Evolutionary conservation across 2,888 invertebrate species (phyloP), one percentile per base, ranked within the genome.

Genomic region (Ypsolopha scabrella): DNA sequence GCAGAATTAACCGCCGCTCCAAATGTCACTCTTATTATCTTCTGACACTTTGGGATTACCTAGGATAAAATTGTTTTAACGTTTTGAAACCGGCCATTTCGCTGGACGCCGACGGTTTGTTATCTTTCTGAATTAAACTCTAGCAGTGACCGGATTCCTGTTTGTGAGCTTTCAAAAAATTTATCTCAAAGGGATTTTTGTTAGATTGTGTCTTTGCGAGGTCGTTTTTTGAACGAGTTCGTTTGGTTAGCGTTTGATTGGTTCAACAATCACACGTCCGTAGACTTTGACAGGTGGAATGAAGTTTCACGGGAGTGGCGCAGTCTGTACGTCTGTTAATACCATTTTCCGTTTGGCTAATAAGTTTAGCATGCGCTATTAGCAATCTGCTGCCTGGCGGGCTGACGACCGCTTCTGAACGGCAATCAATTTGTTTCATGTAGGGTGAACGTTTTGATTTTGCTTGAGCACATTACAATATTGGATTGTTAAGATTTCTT

Each of bases 21-120:
- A 80, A 85, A 80, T 80, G 86, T 85, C 86, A 85, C 81, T 85
- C 80, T 83, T 86, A 85, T 85, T 83, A 86, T 80, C 76, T 65
- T 81, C 75, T 78, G 86, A 85, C 86, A 83, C 74, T 75, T 68
- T 61, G 66, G 83, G 86, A 83, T 86, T 86, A 83, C 76, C 71
- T 72, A 71, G 81, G 78, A 81, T 85, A 82, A 83, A 51, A 86
- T 80, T 85, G 83, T 85, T 85, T 82, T 77, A 83, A 72, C 81
- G 70, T 83, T 82, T 75, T 62, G 67, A 62, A 72, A 75, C 68
- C 69, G 68, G 59, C 68, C 70, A 72, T 77, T 75, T 72, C 70
- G 72, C 75, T 71, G 65, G 63, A 73, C 62, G 75, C 67, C 66
- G 70, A 73, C 77, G 65, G 72, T 70, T 24, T 75, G 74, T 75